Evolutionary conservation across 2,797 vertebrate genomes (phyloP).

Genomic region (Rhynchotus rufescens): DNA sequence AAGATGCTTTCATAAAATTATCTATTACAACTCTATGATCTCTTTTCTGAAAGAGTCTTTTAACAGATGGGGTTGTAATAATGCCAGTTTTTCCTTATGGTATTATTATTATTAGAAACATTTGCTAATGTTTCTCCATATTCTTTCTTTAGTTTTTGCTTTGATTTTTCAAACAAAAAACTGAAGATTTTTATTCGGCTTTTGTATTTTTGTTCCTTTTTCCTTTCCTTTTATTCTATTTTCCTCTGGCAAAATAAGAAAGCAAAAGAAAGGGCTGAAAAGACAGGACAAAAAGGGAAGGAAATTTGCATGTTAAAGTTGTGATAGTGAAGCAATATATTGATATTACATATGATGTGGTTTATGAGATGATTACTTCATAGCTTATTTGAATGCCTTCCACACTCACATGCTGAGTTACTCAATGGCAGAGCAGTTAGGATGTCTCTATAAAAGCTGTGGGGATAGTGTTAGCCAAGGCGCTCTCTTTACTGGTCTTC

Average conservation of each 20-base stretch:
- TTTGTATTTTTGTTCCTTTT: neutral
- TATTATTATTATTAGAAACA: neutral
- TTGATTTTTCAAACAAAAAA: neutral
- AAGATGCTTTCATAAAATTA: neutral
- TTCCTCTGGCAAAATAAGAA: neutral
- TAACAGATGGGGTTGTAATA: neutral
- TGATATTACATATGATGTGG: neutral
- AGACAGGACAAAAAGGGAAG: neutral
- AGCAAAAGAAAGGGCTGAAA: accelerated
- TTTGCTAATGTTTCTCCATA: neutral
- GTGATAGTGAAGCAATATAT: neutral
- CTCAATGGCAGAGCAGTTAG: neutral
- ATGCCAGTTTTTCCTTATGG: neutral
- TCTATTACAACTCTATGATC: neutral
- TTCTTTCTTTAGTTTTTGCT: neutral
- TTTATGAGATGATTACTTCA: neutral
- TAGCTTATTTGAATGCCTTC: neutral
- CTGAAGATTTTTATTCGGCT: neutral
- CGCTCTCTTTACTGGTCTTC: neutral
- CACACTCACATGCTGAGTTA: neutral
- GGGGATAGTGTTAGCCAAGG: neutral
- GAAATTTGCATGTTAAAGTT: neutral
- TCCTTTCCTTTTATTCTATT: neutral
- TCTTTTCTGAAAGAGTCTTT: neutral
- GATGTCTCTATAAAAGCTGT: neutral